Base-by-base conservation (phyloP, 2,888 invertebrate species). In the Sympetrum striolatum region DNA sequence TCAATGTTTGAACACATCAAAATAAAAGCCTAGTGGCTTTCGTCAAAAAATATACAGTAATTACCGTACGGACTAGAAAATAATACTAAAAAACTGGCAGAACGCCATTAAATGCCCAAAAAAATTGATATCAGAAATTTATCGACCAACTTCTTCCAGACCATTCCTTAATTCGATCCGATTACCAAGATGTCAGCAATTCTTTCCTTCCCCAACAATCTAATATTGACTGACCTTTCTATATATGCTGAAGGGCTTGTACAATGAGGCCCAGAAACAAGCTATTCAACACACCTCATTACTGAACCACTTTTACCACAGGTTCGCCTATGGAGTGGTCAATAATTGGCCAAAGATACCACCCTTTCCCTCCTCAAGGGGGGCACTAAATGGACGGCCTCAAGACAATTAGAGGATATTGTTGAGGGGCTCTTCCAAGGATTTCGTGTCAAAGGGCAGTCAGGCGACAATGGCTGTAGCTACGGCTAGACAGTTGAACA, bases 401-500 rank as follows among this genome's bases (percentile, higher is more conserved):
- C 86, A 86, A 86, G 86, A 86, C 86, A 86, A 60, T 64, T 60
- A 86, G 86, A 86, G 86, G 86, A 64, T 60, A 60, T 86, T 86
- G 60, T 86, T 60, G 86, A 73, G 31, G 73, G 86, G 60, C 60
- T 86, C 86, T 86, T 86, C 86, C 86, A 86, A 86, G 86, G 86
- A 86, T 64, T 86, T 86, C 39, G 60, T 86, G 86, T 86, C 86
- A 86, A 86, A 86, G 86, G 86, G 86, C 86, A 86, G 86, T 86
- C 86, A 86, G 86, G 60, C 86, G 37, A 60, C 64, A 37, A 86
- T 64, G 64, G 73, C 73, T 73, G 73, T 73, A 31, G 86, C 86
- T 86, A 86, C 86, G 86, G 86, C 86, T 86, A 86, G 86, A 86
- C 86, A 86, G 86, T 86, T 86, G 86, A 86, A 86, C 86, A 86